Conservation (phyloP, 2,888 invertebrate genomes). For the Acanthosoma haemorrhoidale region DNA sequence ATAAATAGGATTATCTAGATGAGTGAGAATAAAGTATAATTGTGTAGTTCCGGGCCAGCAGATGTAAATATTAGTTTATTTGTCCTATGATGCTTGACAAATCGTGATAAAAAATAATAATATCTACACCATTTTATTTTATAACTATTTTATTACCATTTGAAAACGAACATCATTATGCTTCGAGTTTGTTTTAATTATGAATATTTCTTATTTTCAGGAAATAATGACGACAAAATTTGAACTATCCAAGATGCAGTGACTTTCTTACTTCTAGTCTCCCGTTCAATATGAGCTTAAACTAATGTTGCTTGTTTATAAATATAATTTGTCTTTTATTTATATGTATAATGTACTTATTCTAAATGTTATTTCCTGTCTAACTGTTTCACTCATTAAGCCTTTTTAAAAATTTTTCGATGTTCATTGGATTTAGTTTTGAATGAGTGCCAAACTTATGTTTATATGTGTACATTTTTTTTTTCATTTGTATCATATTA, state of each 20-base stretch:
- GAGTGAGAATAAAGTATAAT: too few relatives aligned
- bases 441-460: constrained; percentile 13
- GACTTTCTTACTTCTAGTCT: constrained; percentile 11
- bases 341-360: constrained; percentile 6
- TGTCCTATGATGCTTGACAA: background rate
- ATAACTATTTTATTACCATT: background rate
- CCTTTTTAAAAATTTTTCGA: background rate
- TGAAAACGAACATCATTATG: background rate
- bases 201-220: constrained; percentile 40
- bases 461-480: background rate
- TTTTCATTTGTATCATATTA: background rate
- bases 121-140: background rate
- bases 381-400: background rate
- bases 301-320: background rate
- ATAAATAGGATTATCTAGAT: too few relatives aligned
- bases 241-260: constrained; percentile 86
- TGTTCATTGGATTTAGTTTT: background rate
- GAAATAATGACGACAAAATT: constrained; percentile 80
- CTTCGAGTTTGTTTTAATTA: too few relatives aligned
- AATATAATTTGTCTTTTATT: background rate
- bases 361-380: background rate
- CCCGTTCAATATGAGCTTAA: background rate
- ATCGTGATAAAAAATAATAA: background rate
- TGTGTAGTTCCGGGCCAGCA: too few relatives aligned
- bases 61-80: background rate